Base-by-base conservation (phyloP, 1,140 invertebrate genomes). In the Cyphomyrmex costatus region DNA sequence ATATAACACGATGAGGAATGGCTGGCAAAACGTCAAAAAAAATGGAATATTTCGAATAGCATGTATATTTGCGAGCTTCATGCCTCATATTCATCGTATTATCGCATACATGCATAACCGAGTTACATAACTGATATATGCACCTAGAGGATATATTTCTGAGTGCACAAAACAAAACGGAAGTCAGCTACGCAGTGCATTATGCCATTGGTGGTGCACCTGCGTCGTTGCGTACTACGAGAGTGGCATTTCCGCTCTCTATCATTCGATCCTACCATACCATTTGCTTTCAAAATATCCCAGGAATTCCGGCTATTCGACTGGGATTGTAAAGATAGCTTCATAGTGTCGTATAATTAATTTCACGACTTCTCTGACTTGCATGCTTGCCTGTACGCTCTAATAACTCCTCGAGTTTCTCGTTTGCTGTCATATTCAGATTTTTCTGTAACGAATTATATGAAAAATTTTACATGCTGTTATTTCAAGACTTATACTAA, bases 101-200 rank as follows among this genome's bases (percentile, higher is more conserved):
- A 73, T 30, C 49, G 24, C 27, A 49, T 46, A 58, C 19, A 71
- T 46, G 21, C 30, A 58, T 30, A 58, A 58, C 33, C 46, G 19
- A 8, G 24, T 21, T 60, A 60, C 42, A 49, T 60, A 49, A 49
- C 66, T 30, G 6, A 70, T 65, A 73, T 73, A 60, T 73, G 27
- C 60, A 33, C 10, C 36, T 30, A 16, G 24, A 12, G 68, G 14
- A 60, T 73, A 74, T 73, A 73, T 83, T 73, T 83, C 79, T 46
- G 53, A 46, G 30, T 42, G 65, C 63, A 24, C 36, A 83, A 73
- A 83, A 83, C 79, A 83, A 83, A 83, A n/a, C 79, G 79, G 66
- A 74, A 73, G 66, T 74, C 24, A 74, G 51, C 68, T 27, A 83
- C 51, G 79, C 68, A 60, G 68, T 74, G 36, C 68, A 74, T 83